Evolutionary conservation across 2,888 invertebrate species (phyloP), one percentile per base, ranked within the genome.

Genomic region (Parapristionchus giblindavisi): DNA sequence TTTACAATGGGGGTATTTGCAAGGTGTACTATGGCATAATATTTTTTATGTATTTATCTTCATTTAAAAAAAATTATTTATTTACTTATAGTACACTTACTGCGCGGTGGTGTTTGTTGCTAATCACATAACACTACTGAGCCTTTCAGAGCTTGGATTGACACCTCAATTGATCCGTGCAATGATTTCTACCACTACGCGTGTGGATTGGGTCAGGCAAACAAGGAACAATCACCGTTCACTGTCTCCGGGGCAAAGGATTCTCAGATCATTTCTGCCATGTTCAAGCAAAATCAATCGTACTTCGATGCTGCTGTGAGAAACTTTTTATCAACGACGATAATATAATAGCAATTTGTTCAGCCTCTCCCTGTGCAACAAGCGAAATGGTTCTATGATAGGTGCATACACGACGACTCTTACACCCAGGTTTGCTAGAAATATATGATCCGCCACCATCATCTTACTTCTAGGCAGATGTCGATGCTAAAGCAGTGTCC

Each of bases 181-280:
- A 77, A 81, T 61, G 83, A 84, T 70, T 84, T 84, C 77, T 84
- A 81, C 74, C 73, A 74, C 0, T 84, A 82, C 77, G 79, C 81
- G 0, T 84, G 83, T 56, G 80, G 82, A 32, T 43, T 43, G 29
- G 63, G 63, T 24, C 63, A 65, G 43, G 32, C 40, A 32, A 65
- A 40, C 43, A 17, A 17, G 3, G 27, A 43, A 21, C 14, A 14
- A 3, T 65, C 63, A 32, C 43, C 63, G 1, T 65, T 65, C 43
- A 14, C 11, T 27, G 43, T 65, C 29, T 65, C 63, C 3, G 29
- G 29, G 63, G 32, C 2, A 5, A 40, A 43, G 43, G 63, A 65
- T 32, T 29, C 40, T 21, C 5, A 43, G 3, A 36, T 65, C 4
- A 43, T 17, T 5, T 1, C 11, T 1, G 29, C 17, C 17, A 65